Base-by-base conservation (phyloP, 2,113 vertebrate genomes). In the Anarhynchus alexandrinus region DNA sequence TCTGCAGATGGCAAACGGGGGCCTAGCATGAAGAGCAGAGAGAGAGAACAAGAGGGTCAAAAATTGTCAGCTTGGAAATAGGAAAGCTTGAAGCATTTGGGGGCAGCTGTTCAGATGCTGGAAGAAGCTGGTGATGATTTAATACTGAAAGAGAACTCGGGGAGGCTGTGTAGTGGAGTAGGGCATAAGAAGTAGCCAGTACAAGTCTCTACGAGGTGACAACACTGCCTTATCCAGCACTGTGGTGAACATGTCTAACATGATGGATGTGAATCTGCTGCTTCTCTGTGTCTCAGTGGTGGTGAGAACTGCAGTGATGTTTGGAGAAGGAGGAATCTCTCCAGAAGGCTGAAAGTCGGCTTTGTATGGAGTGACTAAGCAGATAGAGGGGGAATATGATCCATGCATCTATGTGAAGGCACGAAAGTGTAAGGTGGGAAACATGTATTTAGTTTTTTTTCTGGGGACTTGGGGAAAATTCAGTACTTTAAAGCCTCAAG, bases 181-280 rank as follows among this genome's bases (percentile, higher is more conserved):
- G 42, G 34, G 36, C 49, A 12, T 40, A 15, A 32, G 38, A 64
- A 78, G 32, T 29, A 65, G 38, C 6, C 9, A 36, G 10, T 7
- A 7, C 1, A 1, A 45, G 20, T 49, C 14, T 47, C 49, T 61
- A 4, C 0, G 1, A 77, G 36, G 34, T 1, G 4, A 58, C 45
- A 57, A 14, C 23, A 20, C 30, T 34, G 38, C 38, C 69, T 15
- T 58, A 9, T 78, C 38, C 26, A 64, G 55, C 25, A 18, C 77
- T 61, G 32, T 0, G 1, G 32, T 54, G 72, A 74, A 32, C 25
- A 11, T 23, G 21, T 58, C 23, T 54, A 27, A 70, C 40, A 11
- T 43, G 54, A 59, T 34, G 21, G 43, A 61, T 27, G 17, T 59
- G 66, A 54, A 66, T 74, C 51, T 82, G 57, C 62, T 65, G 49